phyloP scores from a whole-genome alignment of 2,797 vertebrate genomes.

The Cossypha caffra region DNA sequence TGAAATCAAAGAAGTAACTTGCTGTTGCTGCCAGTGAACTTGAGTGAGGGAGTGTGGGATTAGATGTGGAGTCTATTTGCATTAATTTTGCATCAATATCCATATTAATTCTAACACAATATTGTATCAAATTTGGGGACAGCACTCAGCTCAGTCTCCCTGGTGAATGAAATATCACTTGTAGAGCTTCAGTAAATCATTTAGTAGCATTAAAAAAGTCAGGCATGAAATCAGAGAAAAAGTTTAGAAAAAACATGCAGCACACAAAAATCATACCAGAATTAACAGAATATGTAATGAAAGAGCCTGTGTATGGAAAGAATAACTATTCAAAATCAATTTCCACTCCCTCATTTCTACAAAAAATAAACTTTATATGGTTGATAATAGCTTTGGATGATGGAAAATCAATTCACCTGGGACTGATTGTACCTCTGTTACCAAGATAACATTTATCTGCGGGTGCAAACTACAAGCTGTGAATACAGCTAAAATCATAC shows the following conservation, averaged over 20 bases:
- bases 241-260: slow-evolving; percentile 72
- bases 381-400: background rate
- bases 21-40: slow-evolving; percentile 20
- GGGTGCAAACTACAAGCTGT: background rate
- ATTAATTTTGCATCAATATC: slow-evolving; percentile 71
- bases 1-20: slow-evolving; percentile 42
- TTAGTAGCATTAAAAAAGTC: slow-evolving; percentile 55
- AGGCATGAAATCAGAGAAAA: slow-evolving; percentile 69
- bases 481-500: background rate
- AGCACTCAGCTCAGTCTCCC: slow-evolving; percentile 44
- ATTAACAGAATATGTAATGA: slow-evolving; percentile 77
- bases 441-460: background rate
- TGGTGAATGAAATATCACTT: slow-evolving; percentile 53
- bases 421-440: background rate
- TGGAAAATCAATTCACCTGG: background rate
- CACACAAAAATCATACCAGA: slow-evolving; percentile 74
- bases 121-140: slow-evolving; percentile 47
- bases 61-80: slow-evolving; percentile 65
- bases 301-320: slow-evolving; percentile 72
- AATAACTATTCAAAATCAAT: slow-evolving; percentile 74
- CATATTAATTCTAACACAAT: slow-evolving; percentile 67
- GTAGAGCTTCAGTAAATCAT: slow-evolving; percentile 63
- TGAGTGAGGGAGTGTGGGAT: slow-evolving; percentile 50
- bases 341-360: slow-evolving; percentile 72
- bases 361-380: background rate